Base-by-base conservation (phyloP, 2,113 vertebrate species). In the Centrocercus urophasianus region DNA sequence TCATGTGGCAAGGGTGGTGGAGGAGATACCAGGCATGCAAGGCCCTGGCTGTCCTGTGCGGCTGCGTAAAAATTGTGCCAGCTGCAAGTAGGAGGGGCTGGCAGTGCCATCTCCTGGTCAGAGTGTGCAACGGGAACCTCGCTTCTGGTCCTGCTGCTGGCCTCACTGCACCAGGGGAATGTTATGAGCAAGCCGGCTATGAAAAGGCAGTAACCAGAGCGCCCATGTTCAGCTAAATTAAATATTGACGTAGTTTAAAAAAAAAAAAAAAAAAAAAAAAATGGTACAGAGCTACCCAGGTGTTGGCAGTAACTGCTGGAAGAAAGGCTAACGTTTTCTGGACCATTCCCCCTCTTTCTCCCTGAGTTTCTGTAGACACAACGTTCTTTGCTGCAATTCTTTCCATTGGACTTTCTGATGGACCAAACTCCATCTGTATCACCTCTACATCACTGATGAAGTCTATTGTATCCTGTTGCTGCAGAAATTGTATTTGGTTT, bases 391-490 rank as follows among this genome's bases (percentile, higher is more conserved):
- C 96, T 38, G 85, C 96, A 71, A 87, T 97, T 95, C 95, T 98
- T 66, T 97, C 97, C 80, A 83, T 96, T 7, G 25, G 8, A 21
- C 28, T 94, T 76, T 25, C 96, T 42, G 97, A 97, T 25, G 98
- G 91, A 89, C 97, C 97, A 48, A 92, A 98, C 86, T 98, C 97
- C 60, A 98, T 97, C 96, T 98, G 97, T 89, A 97, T 97, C 60
- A 97, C 94, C 22, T 22, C 22, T 50, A 50, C 48, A 50, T 50
- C 11, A 11, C 48, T 50, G 48, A 50, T 50, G 22, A 50, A 24
- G 22, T 50, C 48, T 24, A 24, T 7, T 50, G 66, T 84, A 97
- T 25, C 96, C 91, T 42, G 95, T 95, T 59, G 96, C 97, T 61
- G 96, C 81, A 97, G 98, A 92, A 96, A 98, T 95, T 94, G 98